Conservation (phyloP, 2,888 invertebrate species). For the Pristionchus exspectatus region DNA sequence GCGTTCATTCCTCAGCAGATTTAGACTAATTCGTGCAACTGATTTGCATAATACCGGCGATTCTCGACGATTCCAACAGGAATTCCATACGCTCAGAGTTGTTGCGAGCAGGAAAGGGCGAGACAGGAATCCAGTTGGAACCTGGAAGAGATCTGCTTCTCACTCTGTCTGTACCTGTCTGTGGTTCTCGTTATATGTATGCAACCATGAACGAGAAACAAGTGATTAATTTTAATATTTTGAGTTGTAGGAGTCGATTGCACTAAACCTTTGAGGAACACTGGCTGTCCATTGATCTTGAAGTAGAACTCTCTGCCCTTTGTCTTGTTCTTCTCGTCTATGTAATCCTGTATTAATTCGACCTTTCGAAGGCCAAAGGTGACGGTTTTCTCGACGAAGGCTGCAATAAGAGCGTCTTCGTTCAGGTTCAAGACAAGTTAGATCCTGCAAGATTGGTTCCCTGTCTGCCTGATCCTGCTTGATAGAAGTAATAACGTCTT, state of each 20-base stretch:
- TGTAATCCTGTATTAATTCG: conserved; percentile 84
- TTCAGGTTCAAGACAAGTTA: too few species aligned
- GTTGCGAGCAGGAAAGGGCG: conserved; percentile 67
- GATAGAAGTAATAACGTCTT: neutral
- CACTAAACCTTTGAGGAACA: conserved; percentile 90
- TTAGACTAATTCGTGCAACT: too few species aligned
- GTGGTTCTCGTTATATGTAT: too few species aligned
- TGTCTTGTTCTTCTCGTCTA: conserved; percentile 61
- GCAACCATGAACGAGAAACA: too few species aligned
- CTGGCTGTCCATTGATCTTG: conserved; percentile 88
- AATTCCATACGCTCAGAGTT: conserved; percentile 61
- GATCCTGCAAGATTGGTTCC: too few species aligned
- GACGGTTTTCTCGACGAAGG: neutral
- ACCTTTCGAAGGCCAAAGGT: conserved; percentile 90
- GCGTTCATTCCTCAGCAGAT: conserved; percentile 91
- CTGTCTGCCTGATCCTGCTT: too few species aligned
- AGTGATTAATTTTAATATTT: too few species aligned
- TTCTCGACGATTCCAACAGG: conserved; percentile 63
- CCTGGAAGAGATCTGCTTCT: too few species aligned
- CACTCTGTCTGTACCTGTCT: too few species aligned
- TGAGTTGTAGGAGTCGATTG: too few species aligned
- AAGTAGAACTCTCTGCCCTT: conserved; percentile 88
- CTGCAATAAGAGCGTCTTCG: too few species aligned
- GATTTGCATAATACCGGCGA: conserved; percentile 11
- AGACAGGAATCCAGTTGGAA: conserved; percentile 75